Evolutionary conservation across 2,113 vertebrate species (phyloP).

Genomic region (Cranoglanis bouderius): DNA sequence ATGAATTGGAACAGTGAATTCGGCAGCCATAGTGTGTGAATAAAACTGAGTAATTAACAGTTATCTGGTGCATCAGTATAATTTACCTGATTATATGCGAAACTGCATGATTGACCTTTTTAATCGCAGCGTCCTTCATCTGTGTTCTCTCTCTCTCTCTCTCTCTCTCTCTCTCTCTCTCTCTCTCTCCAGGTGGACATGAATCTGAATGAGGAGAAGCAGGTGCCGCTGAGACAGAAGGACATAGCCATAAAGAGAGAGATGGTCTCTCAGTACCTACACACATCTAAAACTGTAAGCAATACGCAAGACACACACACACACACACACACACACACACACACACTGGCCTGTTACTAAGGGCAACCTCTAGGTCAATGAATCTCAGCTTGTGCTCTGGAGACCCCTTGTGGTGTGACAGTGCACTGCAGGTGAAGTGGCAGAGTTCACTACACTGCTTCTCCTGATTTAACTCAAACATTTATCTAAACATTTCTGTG

Average conservation of each 20-base stretch:
- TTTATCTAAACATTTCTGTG: neutral
- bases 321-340: slow-evolving; percentile 1
- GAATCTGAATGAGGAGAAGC: slow-evolving; percentile 87
- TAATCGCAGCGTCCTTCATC: neutral
- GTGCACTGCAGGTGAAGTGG: neutral
- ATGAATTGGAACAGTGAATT: neutral
- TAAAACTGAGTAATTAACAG: neutral
- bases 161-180: neutral
- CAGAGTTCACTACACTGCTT: neutral
- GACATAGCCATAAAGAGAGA: slow-evolving; percentile 83
- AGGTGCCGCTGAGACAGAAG: slow-evolving; percentile 80
- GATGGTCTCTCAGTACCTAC: slow-evolving; percentile 86
- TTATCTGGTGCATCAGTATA: neutral
- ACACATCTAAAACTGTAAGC: slow-evolving; percentile 84
- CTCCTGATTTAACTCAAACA: neutral
- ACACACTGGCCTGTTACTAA: neutral
- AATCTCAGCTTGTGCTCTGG: neutral
- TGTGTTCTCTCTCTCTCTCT: neutral
- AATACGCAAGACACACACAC: slow-evolving; percentile 3
- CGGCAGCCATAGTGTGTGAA: neutral
- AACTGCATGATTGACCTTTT: neutral
- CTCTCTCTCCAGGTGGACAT: slow-evolving; percentile 77
- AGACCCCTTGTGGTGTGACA: neutral
- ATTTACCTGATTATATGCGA: neutral
- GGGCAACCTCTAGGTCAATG: neutral